phyloP scores from a whole-genome alignment of 2,113 vertebrate species.

The Syrrhaptes paradoxus region DNA sequence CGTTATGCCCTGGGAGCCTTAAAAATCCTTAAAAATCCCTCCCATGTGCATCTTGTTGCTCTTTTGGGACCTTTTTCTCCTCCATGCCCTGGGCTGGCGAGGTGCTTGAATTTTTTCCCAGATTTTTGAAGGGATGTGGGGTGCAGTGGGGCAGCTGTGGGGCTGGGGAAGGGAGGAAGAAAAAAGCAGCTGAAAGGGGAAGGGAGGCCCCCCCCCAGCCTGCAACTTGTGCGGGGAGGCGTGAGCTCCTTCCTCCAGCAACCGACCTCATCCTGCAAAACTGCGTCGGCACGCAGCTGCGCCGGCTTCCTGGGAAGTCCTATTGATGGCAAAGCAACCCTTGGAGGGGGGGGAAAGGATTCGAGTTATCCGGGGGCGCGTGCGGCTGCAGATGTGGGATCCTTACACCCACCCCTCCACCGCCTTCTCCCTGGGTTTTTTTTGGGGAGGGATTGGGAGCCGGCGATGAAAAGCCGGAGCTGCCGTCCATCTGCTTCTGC shows the following conservation, averaged over 20 bases:
- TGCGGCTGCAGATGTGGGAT: slow-evolving; percentile 40
- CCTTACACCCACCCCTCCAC: not conserved
- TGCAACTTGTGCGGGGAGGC: not conserved
- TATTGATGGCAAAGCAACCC: slow-evolving; percentile 10
- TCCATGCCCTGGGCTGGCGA: accelerated
- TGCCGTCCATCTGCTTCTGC: slow-evolving; percentile 55
- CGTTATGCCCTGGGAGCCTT: not conserved
- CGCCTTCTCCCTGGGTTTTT: not conserved
- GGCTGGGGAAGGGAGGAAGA: not conserved
- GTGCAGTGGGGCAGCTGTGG: not conserved
- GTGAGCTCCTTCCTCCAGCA: not conserved
- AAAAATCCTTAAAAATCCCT: not conserved
- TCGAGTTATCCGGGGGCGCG: not conserved
- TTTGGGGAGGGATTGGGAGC: not conserved
- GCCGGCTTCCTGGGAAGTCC: slow-evolving; percentile 61
- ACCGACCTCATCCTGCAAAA: slow-evolving; percentile 6
- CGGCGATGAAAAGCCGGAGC: slow-evolving; percentile 43
- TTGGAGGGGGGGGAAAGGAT: not conserved
- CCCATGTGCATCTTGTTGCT: not conserved
- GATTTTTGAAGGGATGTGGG: accelerated
- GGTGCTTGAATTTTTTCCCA: accelerated
- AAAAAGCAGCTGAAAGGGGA: not conserved
- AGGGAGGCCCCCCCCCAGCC: not conserved
- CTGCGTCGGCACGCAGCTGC: slow-evolving; percentile 20
- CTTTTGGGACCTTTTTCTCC: not conserved